phyloP scores from a whole-genome alignment of 2,113 vertebrate genomes.

The Beaufortia kweichowensis region DNA sequence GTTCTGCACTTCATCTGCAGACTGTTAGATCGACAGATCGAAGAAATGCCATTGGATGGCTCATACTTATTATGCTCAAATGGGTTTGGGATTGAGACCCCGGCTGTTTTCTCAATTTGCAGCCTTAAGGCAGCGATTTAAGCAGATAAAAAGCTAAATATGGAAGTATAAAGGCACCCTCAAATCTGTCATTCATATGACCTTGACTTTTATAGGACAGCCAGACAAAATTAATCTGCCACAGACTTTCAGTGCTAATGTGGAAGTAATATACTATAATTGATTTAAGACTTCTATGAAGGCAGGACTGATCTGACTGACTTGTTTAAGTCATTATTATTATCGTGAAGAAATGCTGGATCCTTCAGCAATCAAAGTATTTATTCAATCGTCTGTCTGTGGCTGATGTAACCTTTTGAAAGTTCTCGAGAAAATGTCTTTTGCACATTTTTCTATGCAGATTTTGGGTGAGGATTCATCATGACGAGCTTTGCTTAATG shows the following conservation, averaged over 20 bases:
- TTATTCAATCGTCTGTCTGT: neutral
- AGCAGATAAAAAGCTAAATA: slow-evolving; percentile 68
- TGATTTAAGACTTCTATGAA: neutral
- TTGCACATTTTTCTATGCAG: slow-evolving; percentile 13
- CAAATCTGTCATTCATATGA: slow-evolving; percentile 69
- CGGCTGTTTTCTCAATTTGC: slow-evolving; percentile 74
- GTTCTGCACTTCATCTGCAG: slow-evolving; percentile 66
- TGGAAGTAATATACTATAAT: neutral
- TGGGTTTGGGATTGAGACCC: slow-evolving; percentile 75
- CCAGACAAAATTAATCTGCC: slow-evolving; percentile 52
- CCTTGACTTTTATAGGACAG: slow-evolving; percentile 67
- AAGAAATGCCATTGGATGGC: slow-evolving; percentile 72
- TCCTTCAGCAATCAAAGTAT: slow-evolving; percentile 12
- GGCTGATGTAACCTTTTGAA: slow-evolving; percentile 29
- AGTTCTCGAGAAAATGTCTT: neutral
- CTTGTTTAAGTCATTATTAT: slow-evolving; percentile 21
- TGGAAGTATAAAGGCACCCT: slow-evolving; percentile 60
- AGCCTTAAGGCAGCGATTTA: slow-evolving; percentile 73
- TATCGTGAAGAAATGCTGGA: neutral
- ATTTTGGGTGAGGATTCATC: slow-evolving; percentile 18
- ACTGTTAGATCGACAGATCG: slow-evolving; percentile 68
- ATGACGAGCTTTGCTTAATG: slow-evolving; percentile 5
- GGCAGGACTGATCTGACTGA: neutral
- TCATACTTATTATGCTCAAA: slow-evolving; percentile 77
- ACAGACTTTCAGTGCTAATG: neutral